Evolutionary conservation across 2,797 vertebrate genomes (phyloP), one percentile per base, ranked within the genome.

Genomic region (Protonibea diacanthus): DNA sequence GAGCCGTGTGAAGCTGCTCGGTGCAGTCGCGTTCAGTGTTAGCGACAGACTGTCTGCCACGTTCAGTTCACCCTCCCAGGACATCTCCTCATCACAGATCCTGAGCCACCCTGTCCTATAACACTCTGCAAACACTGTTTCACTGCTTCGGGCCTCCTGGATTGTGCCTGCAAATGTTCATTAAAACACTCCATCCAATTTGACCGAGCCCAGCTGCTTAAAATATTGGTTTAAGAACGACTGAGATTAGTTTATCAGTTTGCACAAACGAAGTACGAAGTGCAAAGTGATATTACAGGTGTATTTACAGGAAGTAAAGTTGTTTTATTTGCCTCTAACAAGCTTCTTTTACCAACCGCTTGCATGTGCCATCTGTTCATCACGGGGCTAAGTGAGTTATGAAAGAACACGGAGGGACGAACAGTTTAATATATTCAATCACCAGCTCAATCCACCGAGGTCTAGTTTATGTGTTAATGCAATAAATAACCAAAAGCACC

Each of bases 351-450:
- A 60, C 56, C 65, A 17, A 21, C 74, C 53, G n/a, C 51, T 20
- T 47, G 25, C 49, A 33, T 25, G 49, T 47, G 27, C 67, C 62
- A 48, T 49, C 62, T 76, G 76, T 49, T 75, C 40, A 64, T 20
- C 5, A 15, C n/a, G 58, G 47, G 64, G 58, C 44, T 23, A n/a
- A 52, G 29, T 21, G 68, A 63, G 47, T 45, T 59, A 53, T 44
- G 25, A 71, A 75, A 48, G 20, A 73, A 45, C 3, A 5, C 18
- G 11, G 51, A 49, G 27, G n/a, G 60, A 56, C 13, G 13, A n/a
- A 15, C 17, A n/a, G 1, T 42, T 68, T 0, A 15, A 42, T 53
- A 59, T 25, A 57, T 14, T 29, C 14, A 15, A 42, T 52, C 42
- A 44, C 6, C 25, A 9, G 6, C 21, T 13, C 11, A 59, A 29